Percentiles rank a stretch among this genome's conserved stretches.
Conservation (phyloP, 2,797 vertebrate species). For the Periophthalmus magnuspinnatus region DNA sequence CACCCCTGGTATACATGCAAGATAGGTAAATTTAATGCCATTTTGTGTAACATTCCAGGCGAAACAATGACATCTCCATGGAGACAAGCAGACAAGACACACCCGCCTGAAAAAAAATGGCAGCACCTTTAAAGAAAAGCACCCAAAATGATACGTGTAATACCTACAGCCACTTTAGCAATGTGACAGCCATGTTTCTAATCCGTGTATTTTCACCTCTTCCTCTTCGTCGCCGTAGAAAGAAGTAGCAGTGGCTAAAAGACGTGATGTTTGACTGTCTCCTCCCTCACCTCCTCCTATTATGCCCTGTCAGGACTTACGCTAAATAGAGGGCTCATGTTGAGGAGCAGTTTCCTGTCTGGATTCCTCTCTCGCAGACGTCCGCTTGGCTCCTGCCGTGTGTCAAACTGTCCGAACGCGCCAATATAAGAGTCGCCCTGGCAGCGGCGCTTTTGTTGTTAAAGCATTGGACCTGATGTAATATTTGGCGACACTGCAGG, state of each 20-base stretch:
- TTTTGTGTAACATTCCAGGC: too few relatives aligned
- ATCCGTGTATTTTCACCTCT: not conserved
- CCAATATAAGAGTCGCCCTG: conserved; percentile 26
- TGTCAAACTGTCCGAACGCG: conserved; percentile 9
- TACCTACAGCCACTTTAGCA: too few relatives aligned
- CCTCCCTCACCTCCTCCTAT: not conserved
- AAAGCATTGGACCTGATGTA: conserved; percentile 44
- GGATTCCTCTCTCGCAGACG: not conserved
- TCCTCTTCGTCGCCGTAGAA: not conserved
- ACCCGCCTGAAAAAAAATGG: too few relatives aligned
- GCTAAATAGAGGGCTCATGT: not conserved
- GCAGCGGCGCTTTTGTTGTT: conserved; percentile 24
- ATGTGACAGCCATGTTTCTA: too few relatives aligned
- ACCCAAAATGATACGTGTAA: too few relatives aligned
- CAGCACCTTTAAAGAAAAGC: too few relatives aligned
- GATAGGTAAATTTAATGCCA: too few relatives aligned
- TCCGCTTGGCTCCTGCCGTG: not conserved
- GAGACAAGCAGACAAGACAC: too few relatives aligned
- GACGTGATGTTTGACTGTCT: not conserved
- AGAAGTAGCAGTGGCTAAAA: not conserved
- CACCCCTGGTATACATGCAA: too few relatives aligned
- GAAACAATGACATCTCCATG: too few relatives aligned
- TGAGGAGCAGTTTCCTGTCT: conserved; percentile 9
- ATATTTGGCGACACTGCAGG: conserved; percentile 42
- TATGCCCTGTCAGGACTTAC: not conserved